phyloP scores from a whole-genome alignment of 2,113 vertebrate genomes.

The Clarias gariepinus region DNA sequence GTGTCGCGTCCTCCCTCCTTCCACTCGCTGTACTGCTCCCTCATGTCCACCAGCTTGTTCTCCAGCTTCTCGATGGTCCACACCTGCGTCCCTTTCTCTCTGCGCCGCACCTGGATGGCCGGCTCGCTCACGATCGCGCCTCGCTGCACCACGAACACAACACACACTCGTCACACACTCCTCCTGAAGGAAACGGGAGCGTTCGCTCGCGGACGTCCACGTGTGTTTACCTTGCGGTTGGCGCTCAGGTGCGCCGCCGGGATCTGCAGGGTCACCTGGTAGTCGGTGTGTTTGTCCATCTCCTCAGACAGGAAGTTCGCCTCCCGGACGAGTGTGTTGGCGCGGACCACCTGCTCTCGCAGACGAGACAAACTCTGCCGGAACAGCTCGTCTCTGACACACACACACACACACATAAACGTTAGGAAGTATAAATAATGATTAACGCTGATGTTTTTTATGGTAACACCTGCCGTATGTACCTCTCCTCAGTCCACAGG shows the following conservation, averaged over 20 bases:
- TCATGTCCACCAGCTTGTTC: conserved; percentile 97
- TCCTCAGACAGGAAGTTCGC: conserved; percentile 96
- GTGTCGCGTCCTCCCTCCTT: conserved; percentile 78
- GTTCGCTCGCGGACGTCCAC: not conserved
- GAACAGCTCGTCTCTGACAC: conserved; percentile 90
- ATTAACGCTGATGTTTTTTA: not conserved
- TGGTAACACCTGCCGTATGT: not conserved
- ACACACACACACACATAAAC: conserved; percentile 20
- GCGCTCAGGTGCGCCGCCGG: conserved; percentile 96
- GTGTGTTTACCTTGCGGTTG: conserved; percentile 88
- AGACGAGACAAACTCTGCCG: conserved; percentile 92
- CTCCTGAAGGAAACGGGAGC: too few relatives aligned
- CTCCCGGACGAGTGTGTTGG: conserved; percentile 94
- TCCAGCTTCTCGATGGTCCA: conserved; percentile 98
- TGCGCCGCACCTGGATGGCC: conserved; percentile 92
- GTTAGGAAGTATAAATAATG: not conserved
- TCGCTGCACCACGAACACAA: conserved; percentile 71
- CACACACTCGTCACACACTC: not conserved
- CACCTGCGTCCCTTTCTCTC: conserved; percentile 89
- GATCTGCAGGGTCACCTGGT: conserved; percentile 97
- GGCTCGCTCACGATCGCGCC: conserved; percentile 96
- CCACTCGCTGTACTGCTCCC: conserved; percentile 96
- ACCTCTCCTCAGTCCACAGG: conserved; percentile 96
- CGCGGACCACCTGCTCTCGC: conserved; percentile 92
- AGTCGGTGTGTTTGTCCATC: conserved; percentile 92